Evolutionary conservation across 1,140 invertebrate genomes (phyloP).

Genomic region (Watersipora subatra): DNA sequence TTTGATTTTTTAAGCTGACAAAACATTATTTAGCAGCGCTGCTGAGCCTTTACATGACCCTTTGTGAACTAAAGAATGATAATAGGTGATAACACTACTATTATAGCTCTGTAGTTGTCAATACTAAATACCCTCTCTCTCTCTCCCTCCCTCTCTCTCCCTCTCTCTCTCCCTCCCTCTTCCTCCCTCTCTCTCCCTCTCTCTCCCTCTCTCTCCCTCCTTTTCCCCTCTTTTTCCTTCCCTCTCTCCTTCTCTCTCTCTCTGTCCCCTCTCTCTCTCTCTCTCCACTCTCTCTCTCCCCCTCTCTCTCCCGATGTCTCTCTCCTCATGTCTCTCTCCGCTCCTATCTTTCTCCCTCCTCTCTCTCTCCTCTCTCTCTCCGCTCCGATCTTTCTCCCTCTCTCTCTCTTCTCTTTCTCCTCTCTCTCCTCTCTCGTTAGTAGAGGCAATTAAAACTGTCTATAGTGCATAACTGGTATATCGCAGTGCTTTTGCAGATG

Average conservation of each 20-base stretch:
- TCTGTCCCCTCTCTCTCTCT: neutral
- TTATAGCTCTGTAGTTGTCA: no score
- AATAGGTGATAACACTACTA: no score
- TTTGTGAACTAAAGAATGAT: no score
- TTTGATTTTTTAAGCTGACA: no score
- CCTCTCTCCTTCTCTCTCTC: slow-evolving; percentile 3
- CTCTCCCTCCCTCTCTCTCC: slow-evolving; percentile 10
- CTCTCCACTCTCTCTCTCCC: slow-evolving; percentile 1
- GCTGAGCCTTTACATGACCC: no score
- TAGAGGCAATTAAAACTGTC: neutral
- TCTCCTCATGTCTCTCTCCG: no score
- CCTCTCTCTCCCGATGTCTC: slow-evolving; percentile 2
- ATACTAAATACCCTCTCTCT: slow-evolving; percentile 10
- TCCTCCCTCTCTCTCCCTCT: neutral
- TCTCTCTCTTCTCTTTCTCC: neutral
- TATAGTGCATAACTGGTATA: slow-evolving; percentile 9
- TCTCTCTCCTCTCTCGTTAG: slow-evolving; percentile 5
- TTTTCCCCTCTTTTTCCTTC: slow-evolving; percentile 1
- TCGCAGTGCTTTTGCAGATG: slow-evolving; percentile 22
- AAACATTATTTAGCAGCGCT: no score
- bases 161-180: neutral
- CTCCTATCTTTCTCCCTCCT: slow-evolving; percentile 6
- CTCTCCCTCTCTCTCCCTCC: neutral
- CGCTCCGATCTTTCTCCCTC: no score
- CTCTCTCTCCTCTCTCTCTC: neutral